A percentile compares a stretch with the other conserved stretches of the same genome.
Evolutionary conservation across 2,888 invertebrate species (phyloP).

Genomic region (Stegana nigrithorax): DNA sequence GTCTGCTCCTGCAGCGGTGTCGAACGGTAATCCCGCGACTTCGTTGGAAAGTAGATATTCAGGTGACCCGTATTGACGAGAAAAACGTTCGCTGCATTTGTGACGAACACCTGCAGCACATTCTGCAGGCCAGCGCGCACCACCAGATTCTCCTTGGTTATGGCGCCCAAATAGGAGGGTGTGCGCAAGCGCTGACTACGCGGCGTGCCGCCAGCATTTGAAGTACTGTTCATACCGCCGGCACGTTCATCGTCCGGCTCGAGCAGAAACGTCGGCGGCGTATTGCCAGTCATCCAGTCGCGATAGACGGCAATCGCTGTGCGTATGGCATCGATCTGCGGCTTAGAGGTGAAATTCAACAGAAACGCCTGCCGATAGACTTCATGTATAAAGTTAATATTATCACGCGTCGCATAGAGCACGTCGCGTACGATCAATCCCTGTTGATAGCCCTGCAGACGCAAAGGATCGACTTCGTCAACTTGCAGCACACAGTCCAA

Average conservation of each 20-base stretch:
- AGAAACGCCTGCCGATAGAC: conserved; percentile 93
- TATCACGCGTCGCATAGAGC: conserved; percentile 86
- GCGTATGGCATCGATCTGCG: conserved; percentile 87
- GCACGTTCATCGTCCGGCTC: conserved; percentile 72
- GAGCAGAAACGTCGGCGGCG: conserved; percentile 83
- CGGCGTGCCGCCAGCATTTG: conserved; percentile 66
- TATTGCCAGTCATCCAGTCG: conserved; percentile 92
- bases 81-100: conserved; percentile 95
- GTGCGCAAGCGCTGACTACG: conserved; percentile 76
- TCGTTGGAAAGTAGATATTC: conserved; percentile 72
- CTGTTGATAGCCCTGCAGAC: conserved; percentile 63
- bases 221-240: conserved; percentile 22
- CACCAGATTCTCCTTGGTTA: conserved; percentile 79
- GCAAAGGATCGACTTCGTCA: conserved; percentile 65
- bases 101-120: conserved; percentile 78
- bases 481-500: conserved; percentile 63
- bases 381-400: conserved; percentile 95
- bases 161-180: conserved; percentile 83
- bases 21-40: conserved; percentile 73
- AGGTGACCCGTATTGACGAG: conserved; percentile 72
- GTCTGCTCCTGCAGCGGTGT: conserved; percentile 90
- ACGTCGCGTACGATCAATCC: conserved; percentile 84
- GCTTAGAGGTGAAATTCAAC: conserved; percentile 78
- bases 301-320: conserved; percentile 93
- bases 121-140: conserved; percentile 86